These are phyloP conservation scores for Platysternon megacephalum DNA, from an alignment of 2,113 vertebrate genomes.

Conservation along the genomic window DNA sequence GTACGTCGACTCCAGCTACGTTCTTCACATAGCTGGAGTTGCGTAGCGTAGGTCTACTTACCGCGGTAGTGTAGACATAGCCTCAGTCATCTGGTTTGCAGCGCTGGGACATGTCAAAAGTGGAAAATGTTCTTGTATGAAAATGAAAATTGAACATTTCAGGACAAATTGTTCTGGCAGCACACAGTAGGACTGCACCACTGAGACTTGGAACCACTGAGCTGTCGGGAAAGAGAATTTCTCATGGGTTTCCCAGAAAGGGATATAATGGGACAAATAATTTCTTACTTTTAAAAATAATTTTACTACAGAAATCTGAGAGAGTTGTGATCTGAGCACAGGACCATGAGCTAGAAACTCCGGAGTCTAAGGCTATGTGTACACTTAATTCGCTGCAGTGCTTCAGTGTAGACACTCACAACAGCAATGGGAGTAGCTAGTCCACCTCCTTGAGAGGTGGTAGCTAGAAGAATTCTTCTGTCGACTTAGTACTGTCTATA, in stretches of 20 bases:
- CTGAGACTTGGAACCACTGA: background rate
- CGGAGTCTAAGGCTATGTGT: background rate
- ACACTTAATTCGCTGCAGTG: background rate
- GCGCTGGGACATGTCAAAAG: background rate
- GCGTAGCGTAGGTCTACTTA: no score
- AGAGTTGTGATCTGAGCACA: background rate
- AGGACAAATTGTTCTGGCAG: background rate
- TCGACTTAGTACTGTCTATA: background rate
- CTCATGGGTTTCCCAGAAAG: background rate
- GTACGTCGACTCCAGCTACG: no score
- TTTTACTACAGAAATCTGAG: constrained; percentile 8
- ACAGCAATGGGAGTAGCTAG: background rate
- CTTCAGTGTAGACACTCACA: background rate
- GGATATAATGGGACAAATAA: background rate
- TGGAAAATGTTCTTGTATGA: background rate
- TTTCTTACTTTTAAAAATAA: background rate
- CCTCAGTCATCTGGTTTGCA: background rate
- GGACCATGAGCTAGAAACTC: background rate
- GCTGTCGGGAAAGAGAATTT: background rate
- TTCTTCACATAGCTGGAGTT: no score
- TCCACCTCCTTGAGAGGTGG: background rate
- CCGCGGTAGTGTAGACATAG: no score
- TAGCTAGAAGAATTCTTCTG: background rate
- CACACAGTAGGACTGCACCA: background rate
- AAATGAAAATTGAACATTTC: background rate